phyloP scores from a whole-genome alignment of 1,140 invertebrate genomes.

The Monomorium pharaonis region DNA sequence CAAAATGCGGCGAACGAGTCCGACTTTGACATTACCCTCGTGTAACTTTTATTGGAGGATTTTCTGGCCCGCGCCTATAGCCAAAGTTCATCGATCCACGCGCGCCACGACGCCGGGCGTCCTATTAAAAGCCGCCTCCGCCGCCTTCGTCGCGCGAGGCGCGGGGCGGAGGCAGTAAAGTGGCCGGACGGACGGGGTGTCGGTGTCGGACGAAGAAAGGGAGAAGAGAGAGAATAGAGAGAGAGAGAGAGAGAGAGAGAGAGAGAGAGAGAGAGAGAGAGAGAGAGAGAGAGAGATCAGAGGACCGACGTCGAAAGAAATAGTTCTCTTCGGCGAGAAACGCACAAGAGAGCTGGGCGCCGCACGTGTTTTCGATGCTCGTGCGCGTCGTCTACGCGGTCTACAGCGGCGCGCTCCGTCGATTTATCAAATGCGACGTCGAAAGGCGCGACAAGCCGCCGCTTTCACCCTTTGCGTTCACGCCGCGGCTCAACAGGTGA shows the following conservation, averaged over 20 bases:
- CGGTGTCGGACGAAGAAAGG: conserved; percentile 67
- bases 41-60: conserved; percentile 34
- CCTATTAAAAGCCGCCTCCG: conserved; percentile 76
- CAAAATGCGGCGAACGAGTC: not conserved
- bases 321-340: conserved; percentile 67
- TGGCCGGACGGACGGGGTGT: conserved; percentile 70
- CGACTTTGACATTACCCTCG: not conserved
- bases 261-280: too few relatives aligned
- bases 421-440: conserved; percentile 76
- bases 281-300: conserved; percentile 80
- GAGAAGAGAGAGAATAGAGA: too few relatives aligned
- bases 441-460: conserved; percentile 63
- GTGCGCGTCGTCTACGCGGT: conserved; percentile 44
- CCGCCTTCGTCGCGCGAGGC: conserved; percentile 55
- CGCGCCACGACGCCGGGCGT: conserved; percentile 60
- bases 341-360: conserved; percentile 44
- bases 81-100: conserved; percentile 72
- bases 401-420: conserved; percentile 60
- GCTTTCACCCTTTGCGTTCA: conserved; percentile 48
- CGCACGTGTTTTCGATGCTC: conserved; percentile 67
- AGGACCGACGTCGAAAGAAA: conserved; percentile 78
- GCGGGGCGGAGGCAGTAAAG: conserved; percentile 68
- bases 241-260: too few relatives aligned
- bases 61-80: conserved; percentile 14
- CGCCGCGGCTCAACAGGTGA: conserved; percentile 51